These are phyloP conservation scores for Eupelmus urozonus DNA, from an alignment of 2,888 invertebrate genomes.

Conservation along the genomic window DNA sequence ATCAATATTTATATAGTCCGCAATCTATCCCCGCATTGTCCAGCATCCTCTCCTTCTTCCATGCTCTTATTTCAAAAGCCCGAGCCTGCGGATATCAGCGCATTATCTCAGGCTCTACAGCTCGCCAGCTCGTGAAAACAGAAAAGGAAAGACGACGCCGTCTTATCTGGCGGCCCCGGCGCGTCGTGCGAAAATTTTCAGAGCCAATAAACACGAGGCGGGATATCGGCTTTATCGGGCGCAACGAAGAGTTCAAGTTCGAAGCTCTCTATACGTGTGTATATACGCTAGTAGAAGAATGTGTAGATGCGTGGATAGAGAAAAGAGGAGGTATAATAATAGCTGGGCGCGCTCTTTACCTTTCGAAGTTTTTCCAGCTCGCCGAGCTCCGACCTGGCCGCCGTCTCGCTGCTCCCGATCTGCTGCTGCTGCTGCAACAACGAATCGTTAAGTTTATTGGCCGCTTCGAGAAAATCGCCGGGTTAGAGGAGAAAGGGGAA, in stretches of 20 bases:
- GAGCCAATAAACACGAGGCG: no score
- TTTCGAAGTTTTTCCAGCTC: constrained; percentile 70
- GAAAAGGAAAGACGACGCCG: no score
- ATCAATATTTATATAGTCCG: no score
- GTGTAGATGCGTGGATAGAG: neutral
- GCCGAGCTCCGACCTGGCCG: constrained; percentile 57
- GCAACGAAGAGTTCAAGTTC: constrained; percentile 21
- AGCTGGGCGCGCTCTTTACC: constrained; percentile 64
- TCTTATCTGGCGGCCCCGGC: no score
- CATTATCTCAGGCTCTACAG: no score
- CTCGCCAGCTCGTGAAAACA: no score
- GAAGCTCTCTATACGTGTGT: neutral
- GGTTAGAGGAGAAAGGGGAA: neutral
- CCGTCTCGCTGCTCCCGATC: constrained; percentile 15
- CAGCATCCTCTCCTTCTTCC: no score
- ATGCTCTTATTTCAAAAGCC: no score
- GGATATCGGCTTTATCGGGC: neutral
- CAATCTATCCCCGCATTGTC: no score
- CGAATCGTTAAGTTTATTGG: no score
- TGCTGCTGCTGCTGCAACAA: neutral
- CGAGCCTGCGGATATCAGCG: no score
- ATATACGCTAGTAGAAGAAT: neutral
- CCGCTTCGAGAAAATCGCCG: constrained; percentile 6
- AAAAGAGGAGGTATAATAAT: neutral
- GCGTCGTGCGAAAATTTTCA: no score